Base-by-base conservation (phyloP, 2,113 vertebrate genomes). In the Furnarius figulus region DNA sequence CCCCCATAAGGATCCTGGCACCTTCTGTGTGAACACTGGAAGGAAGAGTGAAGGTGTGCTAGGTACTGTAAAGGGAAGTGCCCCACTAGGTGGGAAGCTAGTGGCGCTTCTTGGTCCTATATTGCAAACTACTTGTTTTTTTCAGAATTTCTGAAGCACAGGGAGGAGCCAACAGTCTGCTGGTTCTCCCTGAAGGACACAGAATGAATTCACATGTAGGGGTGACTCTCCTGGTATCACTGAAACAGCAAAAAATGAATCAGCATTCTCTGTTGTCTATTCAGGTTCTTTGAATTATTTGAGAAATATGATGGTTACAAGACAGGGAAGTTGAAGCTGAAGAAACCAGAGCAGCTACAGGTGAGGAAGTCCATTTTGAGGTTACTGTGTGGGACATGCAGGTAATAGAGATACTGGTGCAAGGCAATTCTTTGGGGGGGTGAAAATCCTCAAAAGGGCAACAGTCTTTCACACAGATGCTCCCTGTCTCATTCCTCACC, bases 271-370 rank as follows among this genome's bases (percentile, higher is more conserved):
- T 85, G 37, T 96, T 97, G 24, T 90, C 62, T 85, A 30, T 92
- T 50, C 95, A 99, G 99, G 98, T 99, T 99, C 97, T 99, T 99
- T 96, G 98, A 98, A 58, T 97, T 99, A 19, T 99, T 99, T 98
- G 99, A 99, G 92, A 99, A 99, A 97, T 99, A 99, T 20, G 99
- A 98, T 58, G 99, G 99, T 59, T 99, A 99, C 97, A 99, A 99
- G 97, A 99, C 99, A 4, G 99, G 99, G 89, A 99, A 99, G 93
- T 96, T 99, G 95, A 99, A 99, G 95, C 98, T 99, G 77, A 99
- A 99, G 97, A 99, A 98, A 89, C 99, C 99, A 1, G 99, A 99
- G 95, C 99, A 99, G 85, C 98, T 99, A 33, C 99, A 99, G 99
- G 99, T 99, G 95, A 97, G 93, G 44, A 71, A 62, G 11, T 44